Percentiles rank a stretch among this genome's conserved stretches.
phyloP scores from a whole-genome alignment of 2,888 invertebrate species.

The Ernsta delagoae region DNA sequence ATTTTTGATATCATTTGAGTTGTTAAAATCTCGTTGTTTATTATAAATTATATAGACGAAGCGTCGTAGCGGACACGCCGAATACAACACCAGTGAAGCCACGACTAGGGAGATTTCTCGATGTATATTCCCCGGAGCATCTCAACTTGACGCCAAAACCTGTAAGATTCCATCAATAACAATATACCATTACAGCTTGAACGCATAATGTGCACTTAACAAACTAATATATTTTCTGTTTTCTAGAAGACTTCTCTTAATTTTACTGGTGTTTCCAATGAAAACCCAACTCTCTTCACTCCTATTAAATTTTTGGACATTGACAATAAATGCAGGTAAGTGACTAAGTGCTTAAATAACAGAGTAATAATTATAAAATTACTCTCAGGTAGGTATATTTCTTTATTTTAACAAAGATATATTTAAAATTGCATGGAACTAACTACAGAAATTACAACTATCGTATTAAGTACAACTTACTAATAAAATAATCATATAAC shows the following conservation, averaged over 20 bases:
- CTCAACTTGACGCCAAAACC: constrained; percentile 74
- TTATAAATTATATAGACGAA: constrained; percentile 13
- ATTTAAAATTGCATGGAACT: no score
- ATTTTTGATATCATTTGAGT: constrained; percentile 59
- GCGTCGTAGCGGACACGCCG: constrained; percentile 54
- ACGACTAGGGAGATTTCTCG: constrained; percentile 71
- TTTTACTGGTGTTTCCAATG: constrained; percentile 53
- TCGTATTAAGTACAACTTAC: no score
- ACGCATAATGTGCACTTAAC: background rate
- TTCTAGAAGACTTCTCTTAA: constrained; percentile 56
- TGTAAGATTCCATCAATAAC: constrained; percentile 56
- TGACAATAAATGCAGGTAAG: constrained; percentile 72
- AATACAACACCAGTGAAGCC: constrained; percentile 67
- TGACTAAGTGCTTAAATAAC: background rate
- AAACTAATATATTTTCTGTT: constrained; percentile 17
- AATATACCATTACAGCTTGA: constrained; percentile 11
- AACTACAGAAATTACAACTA: no score
- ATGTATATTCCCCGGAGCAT: constrained; percentile 80
- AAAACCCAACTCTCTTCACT: constrained; percentile 59
- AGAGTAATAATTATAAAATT: no score
- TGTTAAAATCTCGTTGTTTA: constrained; percentile 7
- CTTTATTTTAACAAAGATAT: no score
- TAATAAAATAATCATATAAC: no score
- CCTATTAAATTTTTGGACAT: constrained; percentile 60
- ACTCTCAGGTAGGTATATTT: no score